A percentile compares a stretch with the other conserved stretches of the same genome.
These are phyloP conservation scores for Axinella damicornis DNA, from an alignment of 37 sponge, comb jelly and placozoan genomes.

Conservation along the genomic window DNA sequence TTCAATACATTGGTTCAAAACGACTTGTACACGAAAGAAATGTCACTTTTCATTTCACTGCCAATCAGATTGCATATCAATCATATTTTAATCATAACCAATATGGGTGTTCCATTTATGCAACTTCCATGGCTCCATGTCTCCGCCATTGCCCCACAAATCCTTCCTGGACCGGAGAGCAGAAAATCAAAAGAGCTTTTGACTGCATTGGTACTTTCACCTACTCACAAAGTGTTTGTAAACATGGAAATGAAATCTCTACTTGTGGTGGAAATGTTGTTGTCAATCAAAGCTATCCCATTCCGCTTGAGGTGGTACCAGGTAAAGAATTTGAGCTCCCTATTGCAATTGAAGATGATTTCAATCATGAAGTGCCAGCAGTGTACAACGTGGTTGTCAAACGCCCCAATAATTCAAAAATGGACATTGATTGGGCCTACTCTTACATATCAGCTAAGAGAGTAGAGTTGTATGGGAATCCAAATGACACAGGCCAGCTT, in stretches of 20 bases:
- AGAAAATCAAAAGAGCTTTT: background rate
- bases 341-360: background rate
- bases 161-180: background rate
- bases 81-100: background rate
- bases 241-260: background rate
- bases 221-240: too few relatives aligned
- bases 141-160: background rate
- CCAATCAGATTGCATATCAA: background rate
- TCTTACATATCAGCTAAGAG: background rate
- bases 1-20: too few relatives aligned
- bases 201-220: background rate
- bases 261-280: background rate
- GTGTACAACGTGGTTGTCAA: background rate
- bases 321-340: background rate
- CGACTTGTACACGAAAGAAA: background rate
- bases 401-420: background rate
- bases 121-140: background rate
- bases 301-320: background rate
- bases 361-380: background rate
- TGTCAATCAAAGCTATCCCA: background rate
- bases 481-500: background rate
- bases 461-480: background rate
- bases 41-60: background rate
- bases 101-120: slow-evolving; percentile 1
- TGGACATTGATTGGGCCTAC: background rate